Conservation (phyloP, 2,113 vertebrate species). For the Sinocyclocheilus maitianheensis region DNA sequence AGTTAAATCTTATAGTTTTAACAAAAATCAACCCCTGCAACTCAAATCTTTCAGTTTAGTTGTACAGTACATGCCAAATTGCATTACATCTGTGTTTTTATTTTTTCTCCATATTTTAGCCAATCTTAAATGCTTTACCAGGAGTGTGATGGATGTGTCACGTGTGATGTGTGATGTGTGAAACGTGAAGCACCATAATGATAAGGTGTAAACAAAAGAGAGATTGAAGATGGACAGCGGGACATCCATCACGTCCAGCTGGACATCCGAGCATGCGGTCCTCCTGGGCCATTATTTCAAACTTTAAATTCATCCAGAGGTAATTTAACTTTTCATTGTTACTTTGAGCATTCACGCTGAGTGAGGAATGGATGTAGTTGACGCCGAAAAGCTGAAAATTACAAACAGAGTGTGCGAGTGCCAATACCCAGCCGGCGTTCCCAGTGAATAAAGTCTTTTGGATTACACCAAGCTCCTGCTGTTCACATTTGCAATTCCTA, state of each 20-base stretch:
- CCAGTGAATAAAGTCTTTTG: constrained; percentile 45
- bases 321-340: constrained; percentile 39
- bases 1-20: no score
- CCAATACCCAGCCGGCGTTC: constrained; percentile 20
- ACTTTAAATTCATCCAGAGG: constrained; percentile 45
- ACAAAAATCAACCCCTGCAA: no score
- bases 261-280: background rate
- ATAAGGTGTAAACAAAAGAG: background rate
- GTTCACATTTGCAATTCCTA: constrained; percentile 53
- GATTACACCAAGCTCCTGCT: constrained; percentile 44
- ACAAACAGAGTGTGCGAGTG: constrained; percentile 25
- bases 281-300: background rate
- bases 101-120: background rate
- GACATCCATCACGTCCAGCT: background rate
- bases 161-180: background rate
- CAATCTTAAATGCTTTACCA: constrained; percentile 4
- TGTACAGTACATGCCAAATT: background rate
- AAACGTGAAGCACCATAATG: background rate
- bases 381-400: constrained; percentile 21
- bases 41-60: background rate
- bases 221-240: background rate
- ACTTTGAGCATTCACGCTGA: background rate
- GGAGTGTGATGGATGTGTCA: background rate
- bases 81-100: background rate
- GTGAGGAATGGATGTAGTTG: background rate